Percentiles rank a stretch among this genome's conserved stretches.
Evolutionary conservation across 1,140 invertebrate species (phyloP).

Genomic region (Pseudomyrmex dendroicus): DNA sequence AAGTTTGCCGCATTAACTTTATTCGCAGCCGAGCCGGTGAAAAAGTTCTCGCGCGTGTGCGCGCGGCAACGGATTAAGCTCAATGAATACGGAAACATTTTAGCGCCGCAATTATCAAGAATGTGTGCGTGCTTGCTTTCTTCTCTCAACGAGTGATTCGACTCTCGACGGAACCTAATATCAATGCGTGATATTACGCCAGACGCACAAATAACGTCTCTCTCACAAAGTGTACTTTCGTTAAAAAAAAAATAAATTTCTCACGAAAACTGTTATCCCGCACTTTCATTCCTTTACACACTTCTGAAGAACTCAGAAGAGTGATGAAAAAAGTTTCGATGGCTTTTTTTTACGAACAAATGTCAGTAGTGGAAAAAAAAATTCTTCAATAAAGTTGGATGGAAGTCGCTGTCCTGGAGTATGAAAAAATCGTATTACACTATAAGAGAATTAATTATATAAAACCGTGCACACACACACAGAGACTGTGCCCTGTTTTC

Average conservation of each 20-base stretch:
- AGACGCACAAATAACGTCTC: background rate
- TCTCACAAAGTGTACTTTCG: background rate
- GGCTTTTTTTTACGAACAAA: too few relatives aligned
- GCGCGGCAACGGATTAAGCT: slow-evolving; percentile 58
- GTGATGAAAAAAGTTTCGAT: too few relatives aligned
- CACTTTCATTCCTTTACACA: background rate
- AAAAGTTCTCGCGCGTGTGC: slow-evolving; percentile 64
- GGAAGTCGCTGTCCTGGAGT: background rate
- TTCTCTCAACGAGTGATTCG: background rate
- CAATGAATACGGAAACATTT: slow-evolving; percentile 69
- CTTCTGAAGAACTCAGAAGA: background rate
- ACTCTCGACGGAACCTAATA: background rate
- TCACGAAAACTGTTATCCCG: background rate
- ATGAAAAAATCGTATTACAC: slow-evolving; percentile 8
- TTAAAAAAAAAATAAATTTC: background rate
- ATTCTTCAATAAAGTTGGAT: background rate
- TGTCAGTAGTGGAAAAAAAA: background rate
- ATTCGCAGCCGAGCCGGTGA: slow-evolving; percentile 61
- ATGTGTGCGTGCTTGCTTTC: slow-evolving; percentile 36
- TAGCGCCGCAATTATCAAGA: slow-evolving; percentile 63
- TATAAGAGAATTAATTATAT: background rate
- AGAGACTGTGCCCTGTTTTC: background rate
- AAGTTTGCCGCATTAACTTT: slow-evolving; percentile 70
- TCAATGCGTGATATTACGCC: background rate
- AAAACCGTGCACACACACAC: background rate